phyloP scores from a whole-genome alignment of 1,140 invertebrate genomes.

The Cydia pomonella region DNA sequence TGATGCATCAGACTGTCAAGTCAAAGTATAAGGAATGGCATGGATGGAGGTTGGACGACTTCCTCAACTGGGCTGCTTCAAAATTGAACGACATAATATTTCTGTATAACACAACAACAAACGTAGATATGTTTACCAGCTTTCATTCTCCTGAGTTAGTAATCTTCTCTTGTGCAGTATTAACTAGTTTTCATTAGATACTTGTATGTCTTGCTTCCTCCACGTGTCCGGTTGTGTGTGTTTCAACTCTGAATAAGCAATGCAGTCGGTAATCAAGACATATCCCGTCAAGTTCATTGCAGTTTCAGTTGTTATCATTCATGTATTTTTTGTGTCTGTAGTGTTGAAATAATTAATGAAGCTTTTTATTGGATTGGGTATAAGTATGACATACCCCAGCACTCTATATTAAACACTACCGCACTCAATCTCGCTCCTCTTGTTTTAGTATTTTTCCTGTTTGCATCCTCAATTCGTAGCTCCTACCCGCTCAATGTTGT shows the following conservation, averaged over 20 bases:
- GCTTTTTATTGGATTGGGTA: too few relatives aligned
- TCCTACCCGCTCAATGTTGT: too few relatives aligned
- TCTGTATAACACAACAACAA: background rate
- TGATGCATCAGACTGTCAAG: too few relatives aligned
- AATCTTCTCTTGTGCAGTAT: slow-evolving; percentile 8
- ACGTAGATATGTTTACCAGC: background rate
- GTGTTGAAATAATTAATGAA: too few relatives aligned
- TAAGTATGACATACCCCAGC: too few relatives aligned
- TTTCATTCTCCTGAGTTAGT: background rate
- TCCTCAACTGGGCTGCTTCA: too few relatives aligned
- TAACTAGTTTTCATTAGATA: slow-evolving; percentile 9
- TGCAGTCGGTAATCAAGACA: background rate
- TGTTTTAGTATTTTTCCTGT: too few relatives aligned
- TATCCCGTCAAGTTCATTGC: background rate
- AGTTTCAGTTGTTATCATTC: background rate
- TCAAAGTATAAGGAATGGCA: too few relatives aligned
- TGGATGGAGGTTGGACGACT: too few relatives aligned
- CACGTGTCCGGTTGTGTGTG: background rate
- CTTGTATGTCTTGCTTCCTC: background rate
- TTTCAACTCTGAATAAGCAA: background rate
- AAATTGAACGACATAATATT: background rate
- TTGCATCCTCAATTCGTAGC: too few relatives aligned
- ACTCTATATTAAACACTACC: too few relatives aligned
- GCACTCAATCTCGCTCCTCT: too few relatives aligned
- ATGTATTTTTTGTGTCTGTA: background rate